These are phyloP conservation scores for Cryptomyrus ogoouensis DNA, from an alignment of 2,113 vertebrate genomes.

Conservation along the genomic window DNA sequence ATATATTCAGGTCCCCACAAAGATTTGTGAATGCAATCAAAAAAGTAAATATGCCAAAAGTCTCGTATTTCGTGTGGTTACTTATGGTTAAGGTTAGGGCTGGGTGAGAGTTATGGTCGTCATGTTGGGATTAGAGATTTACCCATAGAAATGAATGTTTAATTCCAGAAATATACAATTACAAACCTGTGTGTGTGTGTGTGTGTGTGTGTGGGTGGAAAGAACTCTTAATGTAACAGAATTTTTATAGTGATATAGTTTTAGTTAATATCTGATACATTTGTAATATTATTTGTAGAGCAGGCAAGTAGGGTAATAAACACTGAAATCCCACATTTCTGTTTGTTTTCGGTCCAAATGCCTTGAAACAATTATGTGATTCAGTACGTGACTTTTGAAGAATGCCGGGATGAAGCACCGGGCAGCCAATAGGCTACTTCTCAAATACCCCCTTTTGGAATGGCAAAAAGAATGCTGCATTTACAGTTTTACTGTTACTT, in stretches of 20 bases:
- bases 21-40: too few species aligned
- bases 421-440: background rate
- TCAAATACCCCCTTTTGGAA: background rate
- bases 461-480: background rate
- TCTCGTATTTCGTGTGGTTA: too few species aligned
- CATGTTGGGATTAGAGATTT: too few species aligned
- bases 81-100: too few species aligned
- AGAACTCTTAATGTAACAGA: background rate
- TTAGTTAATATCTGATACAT: background rate
- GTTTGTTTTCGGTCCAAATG: background rate
- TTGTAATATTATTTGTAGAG: background rate
- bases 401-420: background rate
- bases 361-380: background rate
- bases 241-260: background rate
- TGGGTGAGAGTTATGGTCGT: too few species aligned
- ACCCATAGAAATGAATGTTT: too few species aligned
- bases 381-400: background rate
- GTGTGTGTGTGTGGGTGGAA: background rate
- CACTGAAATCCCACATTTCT: background rate
- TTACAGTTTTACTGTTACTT: background rate
- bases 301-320: background rate
- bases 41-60: too few species aligned
- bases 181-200: background rate
- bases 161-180: too few species aligned
- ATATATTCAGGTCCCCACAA: too few species aligned